phyloP scores from a whole-genome alignment of 1,140 invertebrate species.

The Pollicipes pollicipes region DNA sequence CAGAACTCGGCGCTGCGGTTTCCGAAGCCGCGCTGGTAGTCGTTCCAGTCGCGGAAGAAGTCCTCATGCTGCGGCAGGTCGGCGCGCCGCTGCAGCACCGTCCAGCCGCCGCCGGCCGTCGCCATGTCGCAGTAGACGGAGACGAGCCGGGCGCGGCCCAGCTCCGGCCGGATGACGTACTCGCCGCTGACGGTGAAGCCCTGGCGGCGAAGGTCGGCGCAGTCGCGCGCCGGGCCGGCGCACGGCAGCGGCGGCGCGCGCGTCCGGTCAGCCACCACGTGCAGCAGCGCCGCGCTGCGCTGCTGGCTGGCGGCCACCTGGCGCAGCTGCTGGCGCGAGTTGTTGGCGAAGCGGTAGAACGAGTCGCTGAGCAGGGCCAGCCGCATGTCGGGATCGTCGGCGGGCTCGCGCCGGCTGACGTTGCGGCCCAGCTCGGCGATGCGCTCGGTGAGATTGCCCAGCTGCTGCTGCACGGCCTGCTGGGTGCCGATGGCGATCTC shows the following conservation, averaged over 20 bases:
- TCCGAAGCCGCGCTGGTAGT: no score
- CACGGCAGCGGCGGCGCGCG: not conserved
- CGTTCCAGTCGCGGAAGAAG: constrained; percentile 28
- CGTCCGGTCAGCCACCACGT: no score
- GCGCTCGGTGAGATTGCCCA: no score
- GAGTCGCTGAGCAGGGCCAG: not conserved
- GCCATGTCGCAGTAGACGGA: constrained; percentile 22
- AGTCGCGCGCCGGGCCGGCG: not conserved
- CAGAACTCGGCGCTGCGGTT: constrained; percentile 32
- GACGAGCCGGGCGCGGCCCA: constrained; percentile 7
- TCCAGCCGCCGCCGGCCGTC: constrained; percentile 24
- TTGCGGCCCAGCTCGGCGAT: not conserved
- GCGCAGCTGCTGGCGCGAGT: no score
- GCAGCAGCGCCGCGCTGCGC: no score
- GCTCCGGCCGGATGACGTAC: constrained; percentile 15
- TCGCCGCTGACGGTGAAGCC: constrained; percentile 12
- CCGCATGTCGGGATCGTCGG: not conserved
- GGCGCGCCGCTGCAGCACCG: constrained; percentile 22
- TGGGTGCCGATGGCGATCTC: no score
- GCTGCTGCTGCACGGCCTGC: no score
- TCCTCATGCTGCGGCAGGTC: constrained; percentile 13
- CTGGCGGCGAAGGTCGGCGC: not conserved
- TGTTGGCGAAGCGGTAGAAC: not conserved
- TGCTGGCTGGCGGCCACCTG: no score
- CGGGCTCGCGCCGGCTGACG: not conserved